A percentile compares a stretch with the other conserved stretches of the same genome.
These are phyloP conservation scores for Platysteira castanea DNA, from an alignment of 2,113 vertebrate genomes.

Conservation along the genomic window DNA sequence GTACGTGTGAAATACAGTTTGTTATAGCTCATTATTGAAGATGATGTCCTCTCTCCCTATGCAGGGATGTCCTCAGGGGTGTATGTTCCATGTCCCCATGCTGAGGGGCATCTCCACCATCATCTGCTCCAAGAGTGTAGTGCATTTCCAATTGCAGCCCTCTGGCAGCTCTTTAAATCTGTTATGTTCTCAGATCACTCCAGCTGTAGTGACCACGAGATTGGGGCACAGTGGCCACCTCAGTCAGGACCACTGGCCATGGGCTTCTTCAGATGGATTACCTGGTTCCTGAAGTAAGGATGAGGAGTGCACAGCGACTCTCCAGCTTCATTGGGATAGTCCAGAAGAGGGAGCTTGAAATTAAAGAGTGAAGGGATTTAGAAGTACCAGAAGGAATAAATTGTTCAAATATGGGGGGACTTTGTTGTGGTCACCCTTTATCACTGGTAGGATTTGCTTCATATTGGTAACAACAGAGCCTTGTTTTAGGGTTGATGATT, in stretches of 20 bases:
- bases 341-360: conserved; percentile 66
- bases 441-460: neutral
- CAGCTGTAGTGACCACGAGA: neutral
- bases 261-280: neutral
- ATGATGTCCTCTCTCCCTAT: neutral
- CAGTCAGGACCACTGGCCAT: neutral
- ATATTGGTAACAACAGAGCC: neutral
- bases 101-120: neutral
- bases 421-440: neutral
- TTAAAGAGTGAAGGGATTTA: conserved; percentile 42
- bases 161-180: neutral
- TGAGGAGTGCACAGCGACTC: neutral
- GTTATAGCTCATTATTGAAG: neutral
- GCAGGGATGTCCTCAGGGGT: neutral
- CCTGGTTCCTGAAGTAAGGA: neutral
- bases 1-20: neutral
- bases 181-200: neutral
- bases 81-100: neutral
- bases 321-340: conserved; percentile 41
- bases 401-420: neutral
- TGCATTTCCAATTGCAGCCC: neutral
- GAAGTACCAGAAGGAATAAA: neutral
- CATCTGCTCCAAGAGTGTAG: neutral
- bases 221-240: neutral
- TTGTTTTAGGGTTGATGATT: neutral